phyloP scores from a whole-genome alignment of 2,888 invertebrate genomes.

The Eugnorisma glareosa region DNA sequence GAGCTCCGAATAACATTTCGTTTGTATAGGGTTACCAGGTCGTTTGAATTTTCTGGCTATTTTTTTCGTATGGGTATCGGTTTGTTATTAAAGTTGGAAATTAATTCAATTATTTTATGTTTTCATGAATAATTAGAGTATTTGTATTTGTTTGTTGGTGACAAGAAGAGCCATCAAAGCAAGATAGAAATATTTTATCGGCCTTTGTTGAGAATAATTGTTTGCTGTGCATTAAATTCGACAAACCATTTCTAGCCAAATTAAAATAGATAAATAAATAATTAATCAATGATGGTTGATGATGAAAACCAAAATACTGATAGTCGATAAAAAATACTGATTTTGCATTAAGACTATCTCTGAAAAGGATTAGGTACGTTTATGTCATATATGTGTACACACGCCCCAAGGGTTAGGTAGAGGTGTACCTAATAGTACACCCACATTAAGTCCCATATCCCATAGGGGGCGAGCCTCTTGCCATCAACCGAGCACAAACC shows the following conservation, averaged over 20 bases:
- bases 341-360: not conserved
- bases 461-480: too few relatives aligned
- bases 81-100: not conserved
- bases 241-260: not conserved
- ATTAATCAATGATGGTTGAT: not conserved
- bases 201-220: too few relatives aligned
- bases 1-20: conserved; percentile 75
- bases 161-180: not conserved
- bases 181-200: not conserved
- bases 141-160: not conserved
- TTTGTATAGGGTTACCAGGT: conserved; percentile 64
- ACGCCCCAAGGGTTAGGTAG: too few relatives aligned
- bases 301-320: not conserved
- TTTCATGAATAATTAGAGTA: not conserved
- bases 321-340: not conserved
- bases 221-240: too few relatives aligned
- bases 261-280: not conserved
- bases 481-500: too few relatives aligned
- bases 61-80: not conserved
- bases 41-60: conserved; percentile 11
- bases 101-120: not conserved
- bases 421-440: too few relatives aligned
- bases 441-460: too few relatives aligned
- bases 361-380: not conserved
- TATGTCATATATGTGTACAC: too few relatives aligned